Conservation (phyloP, 2,797 vertebrate species). For the Darevskia mixta region DNA sequence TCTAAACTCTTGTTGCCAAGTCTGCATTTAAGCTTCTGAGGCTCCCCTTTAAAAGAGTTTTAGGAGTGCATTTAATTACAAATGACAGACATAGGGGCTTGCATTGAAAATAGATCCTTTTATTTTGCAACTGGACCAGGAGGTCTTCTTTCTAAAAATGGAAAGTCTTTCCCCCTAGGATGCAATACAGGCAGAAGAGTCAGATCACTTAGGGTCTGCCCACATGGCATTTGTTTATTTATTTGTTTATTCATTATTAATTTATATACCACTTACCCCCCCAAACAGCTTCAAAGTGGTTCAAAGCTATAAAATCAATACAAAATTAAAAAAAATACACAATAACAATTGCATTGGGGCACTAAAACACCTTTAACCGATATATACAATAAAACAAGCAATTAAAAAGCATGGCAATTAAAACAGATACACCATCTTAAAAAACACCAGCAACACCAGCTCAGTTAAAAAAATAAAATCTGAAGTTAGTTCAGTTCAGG, state of each 20-base stretch:
- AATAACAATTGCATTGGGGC: too few species aligned
- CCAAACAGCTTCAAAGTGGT: too few species aligned
- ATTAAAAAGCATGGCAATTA: too few species aligned
- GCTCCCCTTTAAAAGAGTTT: conserved; percentile 18
- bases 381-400: too few species aligned
- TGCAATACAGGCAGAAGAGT: background rate
- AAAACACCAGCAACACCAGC: too few species aligned
- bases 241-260: background rate
- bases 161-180: background rate
- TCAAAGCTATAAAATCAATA: too few species aligned
- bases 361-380: too few species aligned
- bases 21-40: conserved; percentile 33
- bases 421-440: too few species aligned
- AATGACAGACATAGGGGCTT: background rate
- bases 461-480: too few species aligned
- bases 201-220: background rate
- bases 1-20: background rate
- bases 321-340: too few species aligned
- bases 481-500: background rate
- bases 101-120: conserved; percentile 18
- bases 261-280: too few species aligned
- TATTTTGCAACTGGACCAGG: conserved; percentile 27
- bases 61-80: conserved; percentile 1
- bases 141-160: conserved; percentile 10
- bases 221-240: background rate